Evolutionary conservation across 2,888 invertebrate species (phyloP), one percentile per base, ranked within the genome.

Genomic region (Coecobrya sp.): DNA sequence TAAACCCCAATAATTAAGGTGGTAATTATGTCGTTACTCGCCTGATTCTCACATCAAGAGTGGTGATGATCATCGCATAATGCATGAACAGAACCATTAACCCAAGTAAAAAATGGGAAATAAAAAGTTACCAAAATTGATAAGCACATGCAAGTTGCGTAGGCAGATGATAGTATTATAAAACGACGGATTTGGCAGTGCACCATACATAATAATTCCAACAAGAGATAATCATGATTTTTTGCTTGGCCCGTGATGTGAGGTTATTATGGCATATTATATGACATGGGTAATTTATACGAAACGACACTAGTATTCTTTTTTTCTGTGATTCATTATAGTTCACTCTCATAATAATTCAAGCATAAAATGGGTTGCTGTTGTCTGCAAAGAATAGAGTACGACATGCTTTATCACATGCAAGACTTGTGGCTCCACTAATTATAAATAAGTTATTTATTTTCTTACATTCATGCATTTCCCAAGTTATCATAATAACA

Each of bases 41-140:
- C 7, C 19, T 52, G 81, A 30, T 52, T 79, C 49, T 22, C 27
- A 16, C 16, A 52, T 52, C 27, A 81, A 27, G 81, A 27, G 49
- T 81, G 81, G 52, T 7, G 1, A 59, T 10, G 30, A 36, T 59
- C 59, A 59, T 82, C 16, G 10, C 55, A 59, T 27, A 55, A 76
- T 30, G 55, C 36, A 36, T n/a, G 36, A 82, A 59, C 59, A 42
- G 19, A 30, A 36, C 52, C 81, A 81, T 81, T 55, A 73, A 45
- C 19, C 13, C n/a, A 27, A 76, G 52, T 49, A 82, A 59, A 59
- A 30, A 45, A 30, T 49, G 25, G 22, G 76, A 1, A 76, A 76
- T 49, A 59, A 82, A 13, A 82, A 59, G 16, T 10, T 16, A 59
- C 1, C 8, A 59, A 59, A 82, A 82, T 36, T 59, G 30, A 82